These are phyloP conservation scores for Tympanoctomys barrerae DNA, from an alignment of 2,797 vertebrate genomes.

Conservation along the genomic window DNA sequence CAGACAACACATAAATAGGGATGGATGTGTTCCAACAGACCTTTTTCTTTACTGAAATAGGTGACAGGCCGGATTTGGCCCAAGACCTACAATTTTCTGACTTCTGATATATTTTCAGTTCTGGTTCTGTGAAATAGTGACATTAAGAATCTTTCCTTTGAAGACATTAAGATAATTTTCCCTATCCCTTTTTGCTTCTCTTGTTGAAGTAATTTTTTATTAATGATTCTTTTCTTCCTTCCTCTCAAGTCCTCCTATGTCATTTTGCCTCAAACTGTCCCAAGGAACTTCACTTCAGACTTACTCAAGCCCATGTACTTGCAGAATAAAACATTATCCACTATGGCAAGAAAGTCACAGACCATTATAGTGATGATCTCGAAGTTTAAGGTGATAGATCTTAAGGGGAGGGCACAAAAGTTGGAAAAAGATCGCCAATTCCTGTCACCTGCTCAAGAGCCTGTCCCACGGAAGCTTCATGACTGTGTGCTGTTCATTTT, in stretches of 20 bases:
- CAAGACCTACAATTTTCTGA: background rate
- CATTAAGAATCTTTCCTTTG: conserved; percentile 16
- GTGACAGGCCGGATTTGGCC: background rate
- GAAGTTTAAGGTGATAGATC: background rate
- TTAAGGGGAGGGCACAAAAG: background rate
- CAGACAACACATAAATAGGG: background rate
- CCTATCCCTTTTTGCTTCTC: background rate
- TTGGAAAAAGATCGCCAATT: background rate
- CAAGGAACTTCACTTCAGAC: background rate
- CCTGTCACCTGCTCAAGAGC: conserved; percentile 94
- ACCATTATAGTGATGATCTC: background rate
- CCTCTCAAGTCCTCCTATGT: background rate
- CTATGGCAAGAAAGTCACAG: background rate
- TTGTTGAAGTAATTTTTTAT: conserved; percentile 60
- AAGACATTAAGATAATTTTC: conserved; percentile 27
- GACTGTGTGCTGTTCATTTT: conserved; percentile 93
- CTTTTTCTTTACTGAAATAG: background rate
- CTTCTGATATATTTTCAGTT: conserved; percentile 22
- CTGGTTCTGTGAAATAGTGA: conserved; percentile 25
- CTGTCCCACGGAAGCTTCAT: conserved; percentile 95
- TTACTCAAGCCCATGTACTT: background rate
- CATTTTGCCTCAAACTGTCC: conserved; percentile 2
- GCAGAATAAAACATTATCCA: background rate
- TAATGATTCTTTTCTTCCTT: conserved; percentile 18
- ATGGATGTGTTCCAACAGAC: background rate